phyloP scores from a whole-genome alignment of 2,797 vertebrate genomes.

The Clarias pachynema region DNA sequence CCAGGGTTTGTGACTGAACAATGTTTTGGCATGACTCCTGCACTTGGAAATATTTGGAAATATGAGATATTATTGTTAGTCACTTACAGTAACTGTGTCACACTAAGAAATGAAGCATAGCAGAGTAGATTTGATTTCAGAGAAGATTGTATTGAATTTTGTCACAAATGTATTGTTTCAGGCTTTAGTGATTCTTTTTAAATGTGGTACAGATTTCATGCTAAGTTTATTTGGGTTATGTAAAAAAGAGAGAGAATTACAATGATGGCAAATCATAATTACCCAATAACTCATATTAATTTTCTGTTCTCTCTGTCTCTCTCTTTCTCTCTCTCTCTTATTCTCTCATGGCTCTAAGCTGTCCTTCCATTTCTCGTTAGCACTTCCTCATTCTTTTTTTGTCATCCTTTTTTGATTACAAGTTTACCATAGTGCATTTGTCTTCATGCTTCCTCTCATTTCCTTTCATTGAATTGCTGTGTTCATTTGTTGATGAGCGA shows the following conservation, averaged over 20 bases:
- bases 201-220: not conserved
- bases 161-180: not conserved
- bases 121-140: not conserved
- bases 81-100: not conserved
- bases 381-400: constrained; percentile 22
- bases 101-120: not conserved
- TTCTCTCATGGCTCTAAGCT: not conserved
- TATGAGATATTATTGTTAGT: not conserved
- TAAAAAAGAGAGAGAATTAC: not conserved
- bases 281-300: not conserved
- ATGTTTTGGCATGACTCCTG: not conserved
- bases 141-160: not conserved
- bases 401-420: not conserved
- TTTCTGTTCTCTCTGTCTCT: not conserved
- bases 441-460: constrained; percentile 1
- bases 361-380: not conserved
- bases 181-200: not conserved
- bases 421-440: not conserved
- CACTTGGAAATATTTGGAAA: not conserved
- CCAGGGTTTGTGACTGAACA: not conserved
- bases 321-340: not conserved
- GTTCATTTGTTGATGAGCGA: constrained; percentile 38
- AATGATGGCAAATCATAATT: not conserved
- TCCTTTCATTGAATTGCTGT: not conserved
- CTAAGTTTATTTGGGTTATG: not conserved